Evolutionary conservation across 2,113 vertebrate genomes (phyloP), one percentile per base, ranked within the genome.

Genomic region (Gasterosteus nipponicus): DNA sequence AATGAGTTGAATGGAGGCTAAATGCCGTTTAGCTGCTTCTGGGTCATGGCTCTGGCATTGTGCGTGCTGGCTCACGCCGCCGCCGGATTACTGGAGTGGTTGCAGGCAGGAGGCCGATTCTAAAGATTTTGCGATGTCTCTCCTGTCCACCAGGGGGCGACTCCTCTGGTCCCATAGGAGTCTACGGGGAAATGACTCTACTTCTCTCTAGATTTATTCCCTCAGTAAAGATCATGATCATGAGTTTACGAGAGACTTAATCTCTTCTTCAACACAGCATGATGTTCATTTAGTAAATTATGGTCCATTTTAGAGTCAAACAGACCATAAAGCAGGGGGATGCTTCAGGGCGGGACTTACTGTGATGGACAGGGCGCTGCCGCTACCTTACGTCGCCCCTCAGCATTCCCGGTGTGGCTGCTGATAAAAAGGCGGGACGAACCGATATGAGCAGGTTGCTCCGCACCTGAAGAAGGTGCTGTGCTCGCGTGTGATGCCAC

Each of bases 401-500:
- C 18, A 6, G 7, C 47, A 19, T 2, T 47, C 7, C 44, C 7
- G 7, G 18, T 47, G 18, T 47, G 46, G 46, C 22, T 26, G 22
- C 22, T 26, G 22, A 26, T 26, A 10, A 42, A 2, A 12, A 42
- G 41, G 41, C 10, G 10, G 3, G 3, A 42, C 10, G 59, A 56
- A 33, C 33, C 1, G 33, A 33, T 33, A 33, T 65, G 29, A 41
- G 33, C 14, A 26, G 44, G 53, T 19, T 10, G 31, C 19, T 56
- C 41, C 29, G 18, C 2, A 26, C 8, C 5, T 35, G 22, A 6
- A 18, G 22, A 15, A 16, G 16, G 46, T 18, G 15, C 16, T 46
- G 44, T 12, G 15, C 39, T 41, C 15, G 14, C 39, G 26, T 51
- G 75, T 61, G 22, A 41, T 68, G 72, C 75, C 61, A 76, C 60